Evolutionary conservation across 37 sponge, comb jelly and placozoan genomes (phyloP).

Genomic region (Tethya wilhelma): DNA sequence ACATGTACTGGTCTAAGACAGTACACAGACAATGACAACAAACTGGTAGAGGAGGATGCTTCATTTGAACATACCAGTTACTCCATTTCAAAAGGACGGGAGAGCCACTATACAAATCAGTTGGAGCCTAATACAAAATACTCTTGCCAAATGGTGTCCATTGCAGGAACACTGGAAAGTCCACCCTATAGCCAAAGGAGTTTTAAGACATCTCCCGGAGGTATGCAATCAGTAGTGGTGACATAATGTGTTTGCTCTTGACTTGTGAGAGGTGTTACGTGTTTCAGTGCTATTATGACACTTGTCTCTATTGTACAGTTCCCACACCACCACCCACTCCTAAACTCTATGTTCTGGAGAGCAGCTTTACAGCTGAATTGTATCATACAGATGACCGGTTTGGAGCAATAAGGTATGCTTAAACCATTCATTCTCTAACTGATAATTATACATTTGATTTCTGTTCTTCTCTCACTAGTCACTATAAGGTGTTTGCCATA

Average conservation of each 20-base stretch:
- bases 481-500: conserved; percentile 55
- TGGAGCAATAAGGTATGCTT: conserved; percentile 42
- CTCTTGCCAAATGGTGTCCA: conserved; percentile 32
- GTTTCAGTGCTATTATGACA: background rate
- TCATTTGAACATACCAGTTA: conserved; percentile 6
- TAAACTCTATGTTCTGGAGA: conserved; percentile 9
- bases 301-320: conserved; percentile 4
- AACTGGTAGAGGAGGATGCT: conserved; percentile 7
- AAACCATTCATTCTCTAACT: background rate
- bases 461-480: conserved; percentile 6
- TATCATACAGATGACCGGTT: conserved; percentile 19
- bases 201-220: conserved; percentile 38
- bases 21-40: conserved; percentile 6
- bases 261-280: background rate
- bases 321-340: conserved; percentile 60
- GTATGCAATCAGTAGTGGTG: conserved; percentile 21
- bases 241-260: too few species aligned
- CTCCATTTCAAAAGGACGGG: conserved; percentile 25
- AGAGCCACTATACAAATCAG: conserved; percentile 7
- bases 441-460: background rate
- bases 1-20: conserved; percentile 32
- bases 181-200: background rate
- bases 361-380: conserved; percentile 28
- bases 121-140: conserved; percentile 52
- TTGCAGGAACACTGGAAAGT: conserved; percentile 25